Base-by-base conservation (phyloP, 2,113 vertebrate species). In the Tinamus guttatus region DNA sequence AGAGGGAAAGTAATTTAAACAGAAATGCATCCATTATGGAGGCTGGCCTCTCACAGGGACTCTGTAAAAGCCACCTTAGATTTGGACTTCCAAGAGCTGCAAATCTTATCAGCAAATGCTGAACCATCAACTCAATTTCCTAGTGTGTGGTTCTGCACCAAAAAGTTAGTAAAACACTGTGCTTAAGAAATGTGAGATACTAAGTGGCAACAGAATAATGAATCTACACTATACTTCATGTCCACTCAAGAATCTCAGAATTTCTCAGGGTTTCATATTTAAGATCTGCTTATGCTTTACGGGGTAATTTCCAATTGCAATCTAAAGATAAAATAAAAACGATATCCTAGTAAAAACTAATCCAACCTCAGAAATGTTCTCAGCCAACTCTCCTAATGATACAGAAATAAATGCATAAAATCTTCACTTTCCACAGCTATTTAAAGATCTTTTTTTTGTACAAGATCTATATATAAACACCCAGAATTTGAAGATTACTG, bases 51-150 rank as follows among this genome's bases (percentile, higher is more conserved):
- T 84, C 1, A 2, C 34, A 77, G 52, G 51, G 18, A 62, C 58
- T 73, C 77, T 90, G 69, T 59, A 90, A 95, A 96, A 95, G 27
- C 1, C 82, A 93, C 71, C 85, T 89, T 40, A 89, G 88, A 69
- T 30, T 58, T 76, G 85, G 58, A 79, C 63, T 84, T 87, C 40
- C n/a, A 78, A 13, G n/a, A 69, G 36, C 32, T 81, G 74, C 92
- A 96, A 96, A 94, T 95, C 94, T 81, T 92, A 79, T 89, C 86
- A 89, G 52, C 38, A 92, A 94, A 94, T 65, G 88, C 88, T 69
- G 73, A 90, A 86, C 69, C 88, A 76, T 79, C 83, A 93, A 94
- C 69, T 69, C 52, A 64, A 77, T 71, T 93, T 92, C 93, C 79
- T 40, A 81, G 73, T 45, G 36, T 9, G 73, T 59, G 54, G 67